phyloP scores from a whole-genome alignment of 2,797 vertebrate species.

The Darevskia mixta region DNA sequence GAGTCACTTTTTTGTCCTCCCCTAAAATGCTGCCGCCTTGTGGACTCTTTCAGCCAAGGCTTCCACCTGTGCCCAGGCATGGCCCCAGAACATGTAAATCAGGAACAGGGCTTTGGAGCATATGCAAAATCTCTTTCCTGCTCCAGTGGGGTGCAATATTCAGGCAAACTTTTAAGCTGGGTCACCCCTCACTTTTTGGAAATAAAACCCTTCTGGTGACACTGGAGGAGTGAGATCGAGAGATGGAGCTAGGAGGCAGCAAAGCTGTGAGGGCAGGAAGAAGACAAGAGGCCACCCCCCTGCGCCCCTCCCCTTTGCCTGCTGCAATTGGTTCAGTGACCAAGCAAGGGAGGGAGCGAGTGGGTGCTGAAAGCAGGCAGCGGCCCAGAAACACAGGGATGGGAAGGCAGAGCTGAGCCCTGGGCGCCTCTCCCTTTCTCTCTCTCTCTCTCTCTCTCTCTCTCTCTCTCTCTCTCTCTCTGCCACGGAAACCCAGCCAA shows the following conservation, averaged over 20 bases:
- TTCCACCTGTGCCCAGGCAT: neutral
- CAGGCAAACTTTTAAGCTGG: neutral
- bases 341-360: neutral
- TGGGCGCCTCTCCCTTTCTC: neutral
- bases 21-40: neutral
- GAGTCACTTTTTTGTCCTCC: neutral
- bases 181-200: neutral
- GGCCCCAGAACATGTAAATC: neutral
- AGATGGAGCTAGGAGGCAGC: neutral
- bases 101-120: neutral
- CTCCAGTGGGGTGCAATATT: neutral
- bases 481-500: conserved; percentile 42
- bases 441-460: neutral
- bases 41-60: neutral
- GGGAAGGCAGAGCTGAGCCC: conserved; percentile 41
- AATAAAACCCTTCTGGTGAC: neutral
- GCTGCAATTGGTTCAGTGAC: conserved; percentile 61
- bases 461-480: neutral
- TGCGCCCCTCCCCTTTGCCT: conserved; percentile 58
- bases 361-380: conserved; percentile 34
- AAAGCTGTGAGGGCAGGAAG: conserved; percentile 38
- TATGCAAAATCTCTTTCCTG: neutral
- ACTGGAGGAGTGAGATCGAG: too few species aligned
- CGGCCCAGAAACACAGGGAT: conserved; percentile 48
- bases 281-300: neutral